Evolutionary conservation across 1,140 invertebrate species (phyloP), one percentile per base, ranked within the genome.

Genomic region (Trissolcus basalis): DNA sequence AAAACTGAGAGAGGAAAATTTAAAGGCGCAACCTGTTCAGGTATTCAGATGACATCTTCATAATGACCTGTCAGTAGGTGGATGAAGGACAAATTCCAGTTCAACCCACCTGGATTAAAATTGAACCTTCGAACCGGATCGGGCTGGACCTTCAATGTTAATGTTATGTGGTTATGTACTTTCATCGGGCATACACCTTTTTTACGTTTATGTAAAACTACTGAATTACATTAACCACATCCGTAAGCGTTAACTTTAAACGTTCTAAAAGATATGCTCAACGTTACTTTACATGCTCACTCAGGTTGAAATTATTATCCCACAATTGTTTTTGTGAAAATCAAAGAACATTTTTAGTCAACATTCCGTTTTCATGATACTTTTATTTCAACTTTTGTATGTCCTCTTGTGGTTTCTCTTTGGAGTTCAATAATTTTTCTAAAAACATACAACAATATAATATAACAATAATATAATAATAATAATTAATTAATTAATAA

Each of bases 31-130:
- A 39, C 36, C n/a, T n/a, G 12, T 44, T 54, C 32, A 13, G 27
- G 10, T 59, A 50, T 51, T 36, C 39, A 36, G 43, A 54, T 54
- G 50, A 48, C 13, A n/a, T 16, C 45, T 39, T 39, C 43, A 65
- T 33, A 41, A 16, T 39, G 45, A 35, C 43, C 45, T 43, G 19
- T 65, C 33, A 65, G 58, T 54, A 50, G 67, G 55, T 35, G 54
- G 53, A 35, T 27, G 68, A 71, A 64, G 68, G 47, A 58, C 58
- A 64, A 71, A 71, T 63, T 51, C 68, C 59, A 58, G 14, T n/a
- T n/a, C 51, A 47, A 36, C 53, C 59, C 59, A 71, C 68, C 41
- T 71, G 68, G 12, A 58, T 58, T 36, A 36, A 63, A 58, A 45
- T 63, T 45, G 33, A 39, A 56, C 51, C 65, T 71, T 58, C 53